phyloP scores from a whole-genome alignment of 2,113 vertebrate genomes.

The Gopherus evgoodei region DNA sequence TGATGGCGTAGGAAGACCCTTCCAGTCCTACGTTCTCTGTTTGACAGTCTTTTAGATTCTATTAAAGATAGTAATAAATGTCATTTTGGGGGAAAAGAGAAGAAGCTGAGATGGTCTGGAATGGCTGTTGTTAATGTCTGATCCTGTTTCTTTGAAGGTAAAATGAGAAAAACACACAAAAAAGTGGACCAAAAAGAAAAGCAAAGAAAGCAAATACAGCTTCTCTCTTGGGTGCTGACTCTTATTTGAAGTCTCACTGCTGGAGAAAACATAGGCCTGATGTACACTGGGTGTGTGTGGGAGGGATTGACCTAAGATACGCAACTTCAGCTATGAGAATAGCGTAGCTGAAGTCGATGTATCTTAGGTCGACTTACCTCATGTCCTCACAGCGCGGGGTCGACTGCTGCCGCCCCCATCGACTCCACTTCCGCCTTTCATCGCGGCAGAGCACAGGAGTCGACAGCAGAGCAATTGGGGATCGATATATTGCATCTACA shows the following conservation, averaged over 20 bases:
- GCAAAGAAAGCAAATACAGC: neutral
- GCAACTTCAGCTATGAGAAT: too few species aligned
- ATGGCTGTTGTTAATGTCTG: neutral
- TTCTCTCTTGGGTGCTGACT: neutral
- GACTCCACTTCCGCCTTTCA: too few species aligned
- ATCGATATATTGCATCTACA: too few species aligned
- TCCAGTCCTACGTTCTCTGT: neutral
- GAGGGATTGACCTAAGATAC: too few species aligned
- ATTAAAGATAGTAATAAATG: neutral
- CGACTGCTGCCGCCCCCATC: rapidly evolving
- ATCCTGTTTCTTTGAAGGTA: neutral
- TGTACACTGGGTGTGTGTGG: too few species aligned
- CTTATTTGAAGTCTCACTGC: neutral
- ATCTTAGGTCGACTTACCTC: too few species aligned
- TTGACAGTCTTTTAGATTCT: neutral
- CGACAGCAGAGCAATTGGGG: too few species aligned
- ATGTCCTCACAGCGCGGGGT: too few species aligned
- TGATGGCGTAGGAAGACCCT: neutral
- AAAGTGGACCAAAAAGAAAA: neutral
- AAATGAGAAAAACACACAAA: neutral
- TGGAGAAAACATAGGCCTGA: neutral
- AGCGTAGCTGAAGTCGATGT: too few species aligned
- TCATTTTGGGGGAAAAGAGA: neutral
- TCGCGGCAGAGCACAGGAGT: too few species aligned
- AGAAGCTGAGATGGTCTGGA: neutral